Conservation (phyloP, 2,888 invertebrate genomes). For the Eugnorisma glareosa region DNA sequence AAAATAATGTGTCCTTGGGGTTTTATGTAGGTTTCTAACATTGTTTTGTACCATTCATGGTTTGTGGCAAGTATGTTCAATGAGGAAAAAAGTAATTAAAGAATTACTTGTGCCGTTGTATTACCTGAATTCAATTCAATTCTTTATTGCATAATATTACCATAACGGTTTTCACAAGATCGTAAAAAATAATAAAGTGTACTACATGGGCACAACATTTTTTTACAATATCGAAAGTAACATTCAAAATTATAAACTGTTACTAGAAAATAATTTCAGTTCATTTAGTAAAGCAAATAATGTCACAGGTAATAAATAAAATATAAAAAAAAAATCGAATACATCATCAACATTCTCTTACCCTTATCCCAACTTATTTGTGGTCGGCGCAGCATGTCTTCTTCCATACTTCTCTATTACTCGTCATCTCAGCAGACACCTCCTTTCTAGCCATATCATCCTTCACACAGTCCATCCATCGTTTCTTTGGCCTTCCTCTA, state of each 20-base stretch:
- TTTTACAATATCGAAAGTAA: neutral
- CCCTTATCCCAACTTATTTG: too few relatives aligned
- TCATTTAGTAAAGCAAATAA: too few relatives aligned
- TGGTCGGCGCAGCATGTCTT: too few relatives aligned
- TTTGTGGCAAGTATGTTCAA: neutral
- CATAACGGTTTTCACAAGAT: neutral
- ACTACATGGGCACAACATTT: neutral
- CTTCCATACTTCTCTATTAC: too few relatives aligned
- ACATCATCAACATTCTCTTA: too few relatives aligned
- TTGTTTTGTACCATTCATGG: slow-evolving; percentile 19
- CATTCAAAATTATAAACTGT: neutral
- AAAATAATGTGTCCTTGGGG: slow-evolving; percentile 29
- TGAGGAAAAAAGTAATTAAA: neutral
- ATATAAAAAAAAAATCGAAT: too few relatives aligned
- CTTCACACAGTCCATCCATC: too few relatives aligned
- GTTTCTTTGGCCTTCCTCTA: too few relatives aligned
- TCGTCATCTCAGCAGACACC: too few relatives aligned
- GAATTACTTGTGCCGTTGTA: neutral
- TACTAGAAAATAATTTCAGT: too few relatives aligned
- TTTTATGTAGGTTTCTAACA: slow-evolving; percentile 10
- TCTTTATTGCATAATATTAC: neutral
- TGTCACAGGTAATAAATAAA: too few relatives aligned
- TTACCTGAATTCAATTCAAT: neutral
- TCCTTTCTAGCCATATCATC: too few relatives aligned
- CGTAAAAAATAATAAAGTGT: neutral